Base-by-base conservation (phyloP, 2,113 vertebrate genomes). In the Rhinolophus sinicus region DNA sequence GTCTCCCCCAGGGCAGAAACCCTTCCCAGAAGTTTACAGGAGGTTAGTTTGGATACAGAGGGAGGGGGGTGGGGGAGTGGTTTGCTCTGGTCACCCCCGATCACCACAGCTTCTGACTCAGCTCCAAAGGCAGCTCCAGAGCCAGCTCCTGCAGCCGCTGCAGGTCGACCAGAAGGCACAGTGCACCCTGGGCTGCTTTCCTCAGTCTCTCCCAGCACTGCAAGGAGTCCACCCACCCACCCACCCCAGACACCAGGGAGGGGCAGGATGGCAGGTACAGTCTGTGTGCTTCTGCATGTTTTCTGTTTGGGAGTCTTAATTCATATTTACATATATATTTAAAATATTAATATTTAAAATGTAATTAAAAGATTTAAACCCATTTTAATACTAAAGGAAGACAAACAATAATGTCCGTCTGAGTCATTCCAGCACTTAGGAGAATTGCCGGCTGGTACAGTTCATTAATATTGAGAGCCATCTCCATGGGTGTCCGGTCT, bases 331-430 rank as follows among this genome's bases (percentile, higher is more conserved):
- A 90, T 73, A n/a, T 93, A 89, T 90, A 92, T 83, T 92, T 97
- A 97, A 97, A 97, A 94, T 96, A 95, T 97, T 91, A 97, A 97
- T 98, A 97, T 97, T 97, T 97, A 97, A 97, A 97, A 97, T 97
- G 93, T 95, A 93, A 97, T 97, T 97, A 94, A 97, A 98, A 94
- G 26, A 50, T 89, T 96, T 94, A 96, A 97, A 94, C 30, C 73
- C 82, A 94, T 95, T 96, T 97, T 87, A 95, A 92, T 89, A 93
- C 91, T 60, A 65, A 82, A 77, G 72, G 30, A 70, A 97, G 94
- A 88, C 54, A 94, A 67, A 90, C 50, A 50, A 7, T 26, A 54
- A 84, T 19, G 62, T 26, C 9, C 0, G 2, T 6, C 8, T 2
- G 33, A 52, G 40, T 44, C 26, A 1, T 22, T 54, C 21, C 9